Percentiles rank a stretch among this genome's conserved stretches.
phyloP scores from a whole-genome alignment of 1,140 invertebrate species.

The Nephila pilipes region DNA sequence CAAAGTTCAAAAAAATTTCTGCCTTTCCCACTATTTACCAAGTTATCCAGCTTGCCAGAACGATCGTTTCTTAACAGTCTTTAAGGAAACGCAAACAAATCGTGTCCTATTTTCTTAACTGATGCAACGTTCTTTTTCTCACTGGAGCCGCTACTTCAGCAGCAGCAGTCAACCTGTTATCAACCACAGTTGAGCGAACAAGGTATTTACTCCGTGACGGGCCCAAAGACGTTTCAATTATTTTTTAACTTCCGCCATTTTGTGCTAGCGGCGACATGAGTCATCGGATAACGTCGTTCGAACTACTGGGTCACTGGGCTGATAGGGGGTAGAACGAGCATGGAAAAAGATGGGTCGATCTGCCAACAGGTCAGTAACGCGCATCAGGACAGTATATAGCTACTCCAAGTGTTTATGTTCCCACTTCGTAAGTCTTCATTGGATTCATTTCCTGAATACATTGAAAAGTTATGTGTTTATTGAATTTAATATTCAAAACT shows the following conservation, averaged over 20 bases:
- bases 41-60: not conserved
- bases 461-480: too few relatives aligned
- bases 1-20: not conserved
- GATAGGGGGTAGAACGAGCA: too few relatives aligned
- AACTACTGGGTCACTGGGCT: not conserved
- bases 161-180: not conserved
- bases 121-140: not conserved
- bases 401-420: too few relatives aligned
- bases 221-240: not conserved
- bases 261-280: not conserved
- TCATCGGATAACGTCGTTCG: not conserved
- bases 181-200: not conserved
- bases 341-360: too few relatives aligned
- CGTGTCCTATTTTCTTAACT: not conserved
- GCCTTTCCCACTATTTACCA: not conserved
- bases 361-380: too few relatives aligned
- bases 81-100: not conserved
- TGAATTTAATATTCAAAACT: too few relatives aligned
- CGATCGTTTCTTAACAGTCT: not conserved
- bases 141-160: not conserved
- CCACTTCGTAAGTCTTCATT: too few relatives aligned
- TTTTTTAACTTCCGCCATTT: conserved; percentile 9
- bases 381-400: too few relatives aligned
- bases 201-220: not conserved
- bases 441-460: too few relatives aligned